These are phyloP conservation scores for Actinernus sp. DNA, from an alignment of 92 coral and sea anemone species.

Conservation along the genomic window DNA sequence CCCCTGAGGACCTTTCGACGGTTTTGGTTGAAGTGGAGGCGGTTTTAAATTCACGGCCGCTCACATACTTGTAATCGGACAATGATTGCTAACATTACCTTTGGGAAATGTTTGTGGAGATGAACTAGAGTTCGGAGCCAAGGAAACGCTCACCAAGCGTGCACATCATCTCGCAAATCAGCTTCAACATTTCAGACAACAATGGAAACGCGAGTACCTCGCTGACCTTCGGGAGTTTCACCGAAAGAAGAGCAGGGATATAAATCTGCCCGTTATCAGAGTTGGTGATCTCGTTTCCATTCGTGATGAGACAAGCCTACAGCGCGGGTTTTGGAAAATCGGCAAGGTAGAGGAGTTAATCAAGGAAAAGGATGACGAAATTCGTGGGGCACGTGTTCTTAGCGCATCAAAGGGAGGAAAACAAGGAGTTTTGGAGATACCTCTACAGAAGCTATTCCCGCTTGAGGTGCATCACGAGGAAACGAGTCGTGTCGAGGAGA, in stretches of 20 bases:
- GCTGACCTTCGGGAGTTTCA: slow-evolving; percentile 19
- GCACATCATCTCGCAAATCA: slow-evolving; percentile 1
- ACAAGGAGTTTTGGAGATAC: slow-evolving; percentile 10
- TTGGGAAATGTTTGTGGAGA: too few species aligned
- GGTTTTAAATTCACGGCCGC: too few species aligned
- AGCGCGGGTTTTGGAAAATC: slow-evolving; percentile 25
- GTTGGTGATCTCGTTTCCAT: slow-evolving; percentile 17
- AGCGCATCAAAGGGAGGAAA: slow-evolving; percentile 3
- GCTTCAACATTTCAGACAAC: slow-evolving; percentile 27
- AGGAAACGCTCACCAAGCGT: too few species aligned
- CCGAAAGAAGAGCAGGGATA: background rate
- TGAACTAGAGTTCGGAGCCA: too few species aligned
- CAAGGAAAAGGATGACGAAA: slow-evolving; percentile 12
- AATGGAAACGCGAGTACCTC: slow-evolving; percentile 34
- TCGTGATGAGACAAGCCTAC: slow-evolving; percentile 10
- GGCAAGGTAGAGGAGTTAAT: slow-evolving; percentile 19
- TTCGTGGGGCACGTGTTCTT: slow-evolving; percentile 28
- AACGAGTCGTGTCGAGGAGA: too few species aligned
- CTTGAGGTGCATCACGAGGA: too few species aligned
- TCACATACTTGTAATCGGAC: too few species aligned
- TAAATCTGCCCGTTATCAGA: slow-evolving; percentile 4
- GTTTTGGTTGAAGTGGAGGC: too few species aligned
- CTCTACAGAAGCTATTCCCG: slow-evolving; percentile 16
- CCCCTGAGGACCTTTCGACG: too few species aligned
- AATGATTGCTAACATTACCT: too few species aligned